Base-by-base conservation (phyloP, 2,888 invertebrate genomes). In the Drosophila rellima region DNA sequence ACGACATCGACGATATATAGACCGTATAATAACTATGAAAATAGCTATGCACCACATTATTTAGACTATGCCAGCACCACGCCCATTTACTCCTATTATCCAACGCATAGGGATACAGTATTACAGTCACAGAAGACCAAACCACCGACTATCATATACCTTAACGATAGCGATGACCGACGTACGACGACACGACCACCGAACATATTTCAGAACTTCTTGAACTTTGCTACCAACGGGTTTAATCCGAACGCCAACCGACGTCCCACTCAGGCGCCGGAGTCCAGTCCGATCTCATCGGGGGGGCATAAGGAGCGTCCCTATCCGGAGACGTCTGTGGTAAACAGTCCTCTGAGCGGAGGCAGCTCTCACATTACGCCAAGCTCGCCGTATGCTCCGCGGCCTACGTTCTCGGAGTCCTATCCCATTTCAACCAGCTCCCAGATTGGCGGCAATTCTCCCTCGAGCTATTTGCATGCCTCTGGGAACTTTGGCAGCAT, bases 121-220 rank as follows among this genome's bases (percentile, higher is more conserved):
- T 4, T 70, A 31, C 84, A 78, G 39, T 33, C 65, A n/a, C 72
- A 80, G 51, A 79, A 82, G 26, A 92, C 92, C 0, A 91, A 90
- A 65, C 92, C 92, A 17, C 92, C 92, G 33, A 92, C 92, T 0
- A 84, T 92, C 3, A 92, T 92, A 29, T 92, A 92, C 69, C 62
- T 92, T 2, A 82, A 92, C 67, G 91, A 92, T 66, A 86, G 80
- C 35, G 91, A 91, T 31, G 88, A 91, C 72, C 56, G 70, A 33
- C 81, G 70, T 0, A 81, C 84, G 0, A 86, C 90, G 1, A 87
- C 90, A 3, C 74, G 82, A 23, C 51, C 74, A 2, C 91, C 92
- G 1, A 89, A 90, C 44, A 78, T 92, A 11, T 82, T 92, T 23
- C 92, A 92, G 29, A 90, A 90, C 62, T 78, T 92, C 23, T 31